These are phyloP conservation scores for Gracilinanus agilis DNA, from an alignment of 2,113 vertebrate genomes.

Conservation along the genomic window DNA sequence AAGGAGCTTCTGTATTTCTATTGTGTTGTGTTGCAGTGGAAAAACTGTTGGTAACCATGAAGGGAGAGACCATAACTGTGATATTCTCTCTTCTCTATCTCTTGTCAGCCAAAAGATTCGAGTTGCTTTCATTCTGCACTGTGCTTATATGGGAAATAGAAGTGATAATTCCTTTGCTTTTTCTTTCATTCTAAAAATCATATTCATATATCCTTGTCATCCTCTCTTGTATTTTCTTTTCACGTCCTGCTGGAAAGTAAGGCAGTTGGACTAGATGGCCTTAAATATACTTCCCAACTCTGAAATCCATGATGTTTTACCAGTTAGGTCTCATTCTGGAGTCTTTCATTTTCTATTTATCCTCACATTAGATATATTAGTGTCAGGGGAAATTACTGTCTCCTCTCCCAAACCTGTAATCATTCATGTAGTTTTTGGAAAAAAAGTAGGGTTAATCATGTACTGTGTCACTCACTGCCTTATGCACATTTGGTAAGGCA, in stretches of 20 bases:
- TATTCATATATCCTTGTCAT: not conserved
- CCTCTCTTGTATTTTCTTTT: not conserved
- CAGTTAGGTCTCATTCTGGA: not conserved
- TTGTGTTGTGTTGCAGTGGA: not conserved
- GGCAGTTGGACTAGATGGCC: not conserved
- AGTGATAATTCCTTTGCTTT: not conserved
- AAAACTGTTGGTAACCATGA: not conserved
- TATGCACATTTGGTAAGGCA: not conserved
- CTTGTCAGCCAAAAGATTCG: not conserved
- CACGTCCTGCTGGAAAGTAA: not conserved
- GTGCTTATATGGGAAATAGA: not conserved
- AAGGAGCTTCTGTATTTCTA: constrained; percentile 2
- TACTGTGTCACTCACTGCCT: constrained; percentile 22
- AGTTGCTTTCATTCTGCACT: not conserved
- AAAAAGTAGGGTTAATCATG: not conserved
- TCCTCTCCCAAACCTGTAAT: not conserved
- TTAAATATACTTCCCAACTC: not conserved
- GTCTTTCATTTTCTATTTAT: not conserved
- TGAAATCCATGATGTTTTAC: not conserved
- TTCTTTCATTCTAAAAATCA: not conserved
- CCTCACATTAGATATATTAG: not conserved
- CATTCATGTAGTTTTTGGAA: not conserved
- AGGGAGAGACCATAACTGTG: not conserved
- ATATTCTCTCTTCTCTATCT: not conserved
- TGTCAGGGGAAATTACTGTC: not conserved